These are phyloP conservation scores for Cydia fagiglandana DNA, from an alignment of 1,140 invertebrate species.

Conservation along the genomic window DNA sequence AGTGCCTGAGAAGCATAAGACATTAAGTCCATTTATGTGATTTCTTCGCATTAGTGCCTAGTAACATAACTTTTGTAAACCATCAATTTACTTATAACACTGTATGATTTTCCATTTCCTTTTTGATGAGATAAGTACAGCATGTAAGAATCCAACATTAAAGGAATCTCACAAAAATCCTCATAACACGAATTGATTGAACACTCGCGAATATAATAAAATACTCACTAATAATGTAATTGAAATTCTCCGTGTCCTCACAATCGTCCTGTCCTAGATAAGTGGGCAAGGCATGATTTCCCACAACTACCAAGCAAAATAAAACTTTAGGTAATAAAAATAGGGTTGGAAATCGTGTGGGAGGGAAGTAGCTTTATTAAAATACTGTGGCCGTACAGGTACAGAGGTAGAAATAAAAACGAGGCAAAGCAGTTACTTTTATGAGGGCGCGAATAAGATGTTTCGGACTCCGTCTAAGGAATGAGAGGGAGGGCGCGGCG, in stretches of 20 bases:
- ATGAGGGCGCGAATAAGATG: slow-evolving; percentile 79
- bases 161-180: neutral
- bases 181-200: slow-evolving; percentile 5
- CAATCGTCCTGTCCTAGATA: slow-evolving; percentile 73
- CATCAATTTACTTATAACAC: no score
- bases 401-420: slow-evolving; percentile 78
- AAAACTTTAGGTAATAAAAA: slow-evolving; percentile 37
- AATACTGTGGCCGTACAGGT: slow-evolving; percentile 78
- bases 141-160: neutral
- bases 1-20: no score
- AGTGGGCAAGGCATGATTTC: slow-evolving; percentile 72
- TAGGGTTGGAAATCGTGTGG: slow-evolving; percentile 47
- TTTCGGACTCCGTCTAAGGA: slow-evolving; percentile 77
- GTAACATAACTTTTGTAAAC: no score
- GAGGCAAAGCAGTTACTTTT: slow-evolving; percentile 78
- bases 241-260: slow-evolving; percentile 76
- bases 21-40: no score
- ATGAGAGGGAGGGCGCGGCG: slow-evolving; percentile 58
- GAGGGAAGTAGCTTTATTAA: slow-evolving; percentile 69
- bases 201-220: slow-evolving; percentile 14
- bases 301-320: slow-evolving; percentile 36
- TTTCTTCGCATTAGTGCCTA: no score
- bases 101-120: no score
- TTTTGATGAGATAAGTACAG: no score
- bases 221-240: slow-evolving; percentile 67